Evolutionary conservation across 2,888 invertebrate species (phyloP).

Genomic region (Apodemia duryi): DNA sequence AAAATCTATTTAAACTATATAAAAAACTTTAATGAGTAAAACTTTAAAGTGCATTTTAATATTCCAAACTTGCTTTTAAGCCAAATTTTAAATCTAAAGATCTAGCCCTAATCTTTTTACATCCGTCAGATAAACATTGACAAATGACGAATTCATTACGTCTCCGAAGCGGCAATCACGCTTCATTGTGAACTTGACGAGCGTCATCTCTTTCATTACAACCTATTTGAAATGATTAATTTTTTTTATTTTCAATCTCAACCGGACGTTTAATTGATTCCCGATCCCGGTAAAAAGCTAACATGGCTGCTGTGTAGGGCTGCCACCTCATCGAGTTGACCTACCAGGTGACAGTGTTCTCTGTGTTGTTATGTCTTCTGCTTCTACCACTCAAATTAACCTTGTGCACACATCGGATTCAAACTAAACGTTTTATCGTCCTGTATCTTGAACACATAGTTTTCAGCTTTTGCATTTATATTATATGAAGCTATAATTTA

Average conservation of each 20-base stretch:
- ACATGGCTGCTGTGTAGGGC: slow-evolving; percentile 39
- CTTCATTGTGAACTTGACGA: slow-evolving; percentile 41
- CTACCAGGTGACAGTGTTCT: too few relatives aligned
- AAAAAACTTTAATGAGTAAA: not conserved
- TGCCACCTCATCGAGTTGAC: not conserved
- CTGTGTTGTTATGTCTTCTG: too few relatives aligned
- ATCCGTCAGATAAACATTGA: slow-evolving; percentile 35
- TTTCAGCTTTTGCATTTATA: too few relatives aligned
- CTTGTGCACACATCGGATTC: too few relatives aligned
- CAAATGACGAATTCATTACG: slow-evolving; percentile 52
- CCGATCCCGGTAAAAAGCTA: slow-evolving; percentile 53
- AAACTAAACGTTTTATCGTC: too few relatives aligned
- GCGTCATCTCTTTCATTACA: slow-evolving; percentile 47
- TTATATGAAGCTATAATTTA: too few relatives aligned
- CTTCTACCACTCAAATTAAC: too few relatives aligned
- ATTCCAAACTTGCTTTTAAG: slow-evolving; percentile 13
- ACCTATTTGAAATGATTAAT: slow-evolving; percentile 45
- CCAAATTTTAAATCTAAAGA: slow-evolving; percentile 17
- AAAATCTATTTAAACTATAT: too few relatives aligned
- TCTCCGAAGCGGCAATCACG: slow-evolving; percentile 39
- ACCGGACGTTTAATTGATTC: slow-evolving; percentile 67
- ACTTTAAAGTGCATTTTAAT: slow-evolving; percentile 22
- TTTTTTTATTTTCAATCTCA: slow-evolving; percentile 48
- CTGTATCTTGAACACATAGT: too few relatives aligned
- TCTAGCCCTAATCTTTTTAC: not conserved